Percentiles rank a stretch among this genome's conserved stretches.
phyloP scores from a whole-genome alignment of 1,140 invertebrate species.

The Procambarus virginalis region DNA sequence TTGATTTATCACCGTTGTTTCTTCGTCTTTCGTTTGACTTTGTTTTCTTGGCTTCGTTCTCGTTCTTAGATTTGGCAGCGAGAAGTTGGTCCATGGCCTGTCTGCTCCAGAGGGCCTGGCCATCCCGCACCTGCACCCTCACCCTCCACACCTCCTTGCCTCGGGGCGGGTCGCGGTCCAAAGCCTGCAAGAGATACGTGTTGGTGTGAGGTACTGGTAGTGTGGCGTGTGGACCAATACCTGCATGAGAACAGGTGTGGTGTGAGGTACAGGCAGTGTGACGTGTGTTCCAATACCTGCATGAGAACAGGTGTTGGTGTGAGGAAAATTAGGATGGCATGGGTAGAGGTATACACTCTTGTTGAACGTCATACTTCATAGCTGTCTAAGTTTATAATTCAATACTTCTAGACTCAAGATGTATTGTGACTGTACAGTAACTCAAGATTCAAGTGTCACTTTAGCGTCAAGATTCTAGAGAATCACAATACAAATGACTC shows the following conservation, averaged over 20 bases:
- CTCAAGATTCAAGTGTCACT: too few species aligned
- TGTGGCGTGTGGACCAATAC: background rate
- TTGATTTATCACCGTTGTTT: background rate
- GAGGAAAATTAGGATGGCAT: too few species aligned
- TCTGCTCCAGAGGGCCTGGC: conserved; percentile 19
- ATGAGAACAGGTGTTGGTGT: background rate
- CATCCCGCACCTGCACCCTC: conserved; percentile 32
- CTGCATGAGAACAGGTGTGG: background rate
- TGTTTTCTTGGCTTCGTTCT: background rate
- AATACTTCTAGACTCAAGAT: too few species aligned
- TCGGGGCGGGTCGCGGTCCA: conserved; percentile 24
- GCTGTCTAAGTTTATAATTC: too few species aligned
- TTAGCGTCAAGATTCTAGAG: too few species aligned
- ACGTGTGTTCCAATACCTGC: background rate
- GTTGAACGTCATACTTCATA: too few species aligned
- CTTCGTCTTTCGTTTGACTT: background rate
- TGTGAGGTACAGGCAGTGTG: background rate
- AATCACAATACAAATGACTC: too few species aligned
- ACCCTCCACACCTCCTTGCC: conserved; percentile 12
- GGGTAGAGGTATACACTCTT: too few species aligned
- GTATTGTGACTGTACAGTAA: too few species aligned
- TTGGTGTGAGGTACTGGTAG: background rate
- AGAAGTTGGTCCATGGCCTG: conserved; percentile 12
- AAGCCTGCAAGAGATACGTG: background rate
- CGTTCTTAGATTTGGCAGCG: background rate